phyloP scores from a whole-genome alignment of 1,140 invertebrate species.

The Saccostrea glomerata region DNA sequence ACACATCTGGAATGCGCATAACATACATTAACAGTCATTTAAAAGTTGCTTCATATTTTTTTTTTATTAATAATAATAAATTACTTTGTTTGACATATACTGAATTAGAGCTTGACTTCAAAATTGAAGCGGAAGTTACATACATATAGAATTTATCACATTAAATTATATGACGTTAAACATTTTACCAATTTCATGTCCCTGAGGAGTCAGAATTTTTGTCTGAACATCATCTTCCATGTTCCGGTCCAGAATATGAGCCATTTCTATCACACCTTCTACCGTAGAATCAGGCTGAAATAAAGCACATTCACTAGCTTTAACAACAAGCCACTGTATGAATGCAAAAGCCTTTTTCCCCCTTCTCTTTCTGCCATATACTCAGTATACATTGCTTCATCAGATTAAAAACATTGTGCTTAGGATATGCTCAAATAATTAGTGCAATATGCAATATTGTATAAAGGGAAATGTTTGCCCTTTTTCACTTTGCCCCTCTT shows the following conservation, averaged over 20 bases:
- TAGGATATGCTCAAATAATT: no score
- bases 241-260: not conserved
- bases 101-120: no score
- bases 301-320: no score
- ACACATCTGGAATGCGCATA: not conserved
- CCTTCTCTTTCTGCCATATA: not conserved
- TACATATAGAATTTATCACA: no score
- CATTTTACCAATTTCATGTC: not conserved
- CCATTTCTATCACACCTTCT: conserved; percentile 1
- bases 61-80: no score
- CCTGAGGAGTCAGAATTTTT: not conserved
- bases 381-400: not conserved
- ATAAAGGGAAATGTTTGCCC: no score
- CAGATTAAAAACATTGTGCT: no score
- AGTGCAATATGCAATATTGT: no score
- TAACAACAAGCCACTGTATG: not conserved
- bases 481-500: no score
- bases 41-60: no score
- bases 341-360: not conserved
- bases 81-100: no score
- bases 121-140: no score
- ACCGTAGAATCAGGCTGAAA: not conserved
- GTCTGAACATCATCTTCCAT: conserved; percentile 8
- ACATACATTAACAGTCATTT: not conserved
- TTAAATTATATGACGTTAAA: not conserved